These are phyloP conservation scores for Nineta flava DNA, from an alignment of 2,888 invertebrate species.

Conservation along the genomic window DNA sequence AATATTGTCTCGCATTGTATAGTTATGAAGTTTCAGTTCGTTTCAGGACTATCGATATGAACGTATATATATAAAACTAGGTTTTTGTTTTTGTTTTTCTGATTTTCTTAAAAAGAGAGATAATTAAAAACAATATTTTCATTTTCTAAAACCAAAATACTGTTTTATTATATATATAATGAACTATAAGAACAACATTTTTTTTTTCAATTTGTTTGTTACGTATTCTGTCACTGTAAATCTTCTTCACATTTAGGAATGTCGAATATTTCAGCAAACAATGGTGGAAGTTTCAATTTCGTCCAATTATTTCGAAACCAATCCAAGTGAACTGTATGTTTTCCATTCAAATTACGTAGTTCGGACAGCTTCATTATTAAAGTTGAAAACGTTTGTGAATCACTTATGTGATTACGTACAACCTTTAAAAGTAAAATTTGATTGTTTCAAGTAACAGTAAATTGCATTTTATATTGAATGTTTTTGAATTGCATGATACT, in stretches of 20 bases:
- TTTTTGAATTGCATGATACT: no score
- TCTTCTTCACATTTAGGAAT: constrained; percentile 76
- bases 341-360: constrained; percentile 60
- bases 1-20: no score
- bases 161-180: no score
- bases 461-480: neutral
- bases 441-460: neutral
- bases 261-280: constrained; percentile 95
- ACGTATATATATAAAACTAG: no score
- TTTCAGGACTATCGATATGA: no score
- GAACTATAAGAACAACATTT: no score
- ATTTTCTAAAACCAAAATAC: no score
- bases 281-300: constrained; percentile 69
- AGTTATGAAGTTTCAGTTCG: no score
- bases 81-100: no score
- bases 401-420: constrained; percentile 40
- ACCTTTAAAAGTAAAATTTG: constrained; percentile 25
- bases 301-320: constrained; percentile 89
- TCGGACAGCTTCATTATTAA: constrained; percentile 52
- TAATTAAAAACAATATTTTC: no score
- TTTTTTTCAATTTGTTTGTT: neutral
- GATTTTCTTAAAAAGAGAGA: no score
- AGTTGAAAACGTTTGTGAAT: constrained; percentile 38
- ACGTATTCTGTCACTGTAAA: constrained; percentile 23
- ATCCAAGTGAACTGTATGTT: constrained; percentile 68